Evolutionary conservation across 2,797 vertebrate genomes (phyloP).

Genomic region (Lagorchestes hirsutus): DNA sequence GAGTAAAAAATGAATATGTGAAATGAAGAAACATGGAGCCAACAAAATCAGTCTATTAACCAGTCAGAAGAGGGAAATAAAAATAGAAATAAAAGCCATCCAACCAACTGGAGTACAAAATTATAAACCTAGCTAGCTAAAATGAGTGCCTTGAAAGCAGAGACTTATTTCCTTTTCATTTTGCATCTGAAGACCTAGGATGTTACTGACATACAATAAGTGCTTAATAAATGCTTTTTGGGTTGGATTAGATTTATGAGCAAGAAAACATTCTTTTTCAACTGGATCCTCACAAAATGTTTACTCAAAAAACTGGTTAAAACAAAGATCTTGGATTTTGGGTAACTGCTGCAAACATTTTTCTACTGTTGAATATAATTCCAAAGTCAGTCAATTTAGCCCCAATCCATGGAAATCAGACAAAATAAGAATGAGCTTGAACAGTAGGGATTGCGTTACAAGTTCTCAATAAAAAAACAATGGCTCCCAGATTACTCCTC

Average conservation of each 20-base stretch:
- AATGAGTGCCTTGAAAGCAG: neutral
- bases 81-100: neutral
- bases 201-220: neutral
- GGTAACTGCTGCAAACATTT: neutral
- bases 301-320: neutral
- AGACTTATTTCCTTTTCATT: neutral
- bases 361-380: neutral
- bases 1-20: neutral
- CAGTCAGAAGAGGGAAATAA: neutral
- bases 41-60: conserved; percentile 53
- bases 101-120: neutral
- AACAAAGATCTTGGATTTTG: neutral
- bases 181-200: neutral
- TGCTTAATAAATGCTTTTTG: neutral
- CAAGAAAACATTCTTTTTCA: neutral
- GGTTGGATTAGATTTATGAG: neutral
- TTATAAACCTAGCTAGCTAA: neutral
- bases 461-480: neutral
- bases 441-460: neutral
- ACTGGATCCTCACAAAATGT: neutral
- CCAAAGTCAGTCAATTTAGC: neutral
- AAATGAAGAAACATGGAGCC: conserved; percentile 53
- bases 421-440: neutral
- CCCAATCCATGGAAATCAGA: conserved; percentile 65
- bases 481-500: neutral